Base-by-base conservation (phyloP, 2,888 invertebrate genomes). In the Vandiemenella viatica region DNA sequence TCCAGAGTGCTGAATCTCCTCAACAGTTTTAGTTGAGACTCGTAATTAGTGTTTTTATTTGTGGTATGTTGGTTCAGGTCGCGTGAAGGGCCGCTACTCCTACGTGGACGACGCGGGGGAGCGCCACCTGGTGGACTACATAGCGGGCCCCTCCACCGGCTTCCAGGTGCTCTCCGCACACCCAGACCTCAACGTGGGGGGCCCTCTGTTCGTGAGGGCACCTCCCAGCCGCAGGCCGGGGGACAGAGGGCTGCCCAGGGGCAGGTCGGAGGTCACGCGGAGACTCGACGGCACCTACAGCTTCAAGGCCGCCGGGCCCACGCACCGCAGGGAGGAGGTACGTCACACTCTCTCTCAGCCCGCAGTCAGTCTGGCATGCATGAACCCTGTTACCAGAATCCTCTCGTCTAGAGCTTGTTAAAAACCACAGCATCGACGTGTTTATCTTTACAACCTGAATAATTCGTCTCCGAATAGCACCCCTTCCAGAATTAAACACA, bases 51-150 rank as follows among this genome's bases (percentile, higher is more conserved):
- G n/a, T n/a, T n/a, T n/a, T n/a, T n/a, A n/a, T n/a, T n/a, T n/a
- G n/a, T n/a, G n/a, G n/a, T n/a, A 3, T 22, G 5, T 1, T 23
- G n/a, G 19, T 45, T 48, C 40, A 38, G 21, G 37, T 18, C 43
- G 43, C 4, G 48, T 54, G 16, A 37, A 26, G 20, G 82, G 80
- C 16, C 72, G 76, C 52, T 85, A 83, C 61, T 77, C 81, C 0
- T 85, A 75, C 61, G 66, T 82, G 17, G 84, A 84, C 58, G 84
- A 85, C 60, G 75, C 81, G 21, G 85, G 85, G 0, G 81, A 83
- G 59, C 70, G 79, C 1, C 83, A 84, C 60, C 79, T 80, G 56
- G 83, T 85, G 0, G 76, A 80, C 18, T 86, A 80, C 65, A 77
- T 81, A 37, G 85, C 85, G 4, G 83, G 84, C 0, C 73, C 80